Base-by-base conservation (phyloP, 92 coral and sea anemone genomes). In the Porites cylindrica region DNA sequence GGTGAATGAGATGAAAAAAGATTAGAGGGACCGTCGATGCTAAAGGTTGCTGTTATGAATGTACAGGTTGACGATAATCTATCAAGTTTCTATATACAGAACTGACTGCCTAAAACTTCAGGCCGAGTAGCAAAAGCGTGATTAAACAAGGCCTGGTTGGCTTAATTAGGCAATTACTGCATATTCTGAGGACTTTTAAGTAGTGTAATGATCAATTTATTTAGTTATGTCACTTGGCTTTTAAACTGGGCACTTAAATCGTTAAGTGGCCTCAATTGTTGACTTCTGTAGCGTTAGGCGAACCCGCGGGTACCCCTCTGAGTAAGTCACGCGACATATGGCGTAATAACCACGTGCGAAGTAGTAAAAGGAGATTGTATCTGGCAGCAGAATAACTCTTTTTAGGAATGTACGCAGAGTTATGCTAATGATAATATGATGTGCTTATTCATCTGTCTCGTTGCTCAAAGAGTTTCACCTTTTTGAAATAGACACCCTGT, bases 191-290 rank as follows among this genome's bases (percentile, higher is more conserved):
- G 21, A 2, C 47, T 6, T 26, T 12, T 10, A 9, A 12, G 16
- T 59, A 76, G 20, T 78, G 72, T n/a, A 47, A 63, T 78, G 21
- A 50, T 19, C 63, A 78, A 63, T 78, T 47, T 43, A 78, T 78
- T 70, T 71, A 78, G 29, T 18, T n/a, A n/a, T 62, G 64, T 78
- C n/a, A 63, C 71, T 67, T 29, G 10, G 4, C 62, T 18, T 23
- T 0, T 3, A 63, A 50, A 56, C 60, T 54, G 60, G 11, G 51
- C 51, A n/a, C 43, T 61, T n/a, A 67, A 21, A 38, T 38, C 47
- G 47, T 38, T 10, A 24, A 20, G 10, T 21, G 23, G 14, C 0
- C 38, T 10, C 26, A 23, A 1, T 23, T 67, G 50, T 43, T 21
- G 60, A 54, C 60, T 54, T 13, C 14, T 54, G 60, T 10, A 3